Conservation (phyloP, 2,888 invertebrate species). For the Drosophila acutilabella region DNA sequence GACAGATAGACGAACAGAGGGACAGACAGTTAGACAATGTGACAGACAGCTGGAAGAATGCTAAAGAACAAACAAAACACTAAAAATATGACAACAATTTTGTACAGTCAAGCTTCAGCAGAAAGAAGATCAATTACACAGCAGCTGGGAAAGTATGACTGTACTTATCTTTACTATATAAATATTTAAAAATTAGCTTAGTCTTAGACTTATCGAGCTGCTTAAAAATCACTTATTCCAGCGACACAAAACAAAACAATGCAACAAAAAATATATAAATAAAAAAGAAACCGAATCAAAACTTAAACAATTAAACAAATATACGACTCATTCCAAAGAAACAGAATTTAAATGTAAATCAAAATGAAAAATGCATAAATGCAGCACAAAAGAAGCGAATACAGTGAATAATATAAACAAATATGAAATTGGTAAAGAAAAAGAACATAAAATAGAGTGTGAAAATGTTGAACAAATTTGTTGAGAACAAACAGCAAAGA, state of each 20-base stretch:
- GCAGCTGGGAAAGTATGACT: constrained; percentile 4
- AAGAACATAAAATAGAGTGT: constrained; percentile 29
- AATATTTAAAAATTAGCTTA: constrained; percentile 16
- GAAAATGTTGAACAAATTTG: constrained; percentile 47
- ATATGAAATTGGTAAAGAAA: constrained; percentile 45
- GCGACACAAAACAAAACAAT: constrained; percentile 20
- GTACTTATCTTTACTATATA: constrained; percentile 10
- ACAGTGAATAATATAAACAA: constrained; percentile 31
- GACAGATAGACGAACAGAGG: constrained; percentile 29
- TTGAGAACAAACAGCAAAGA: constrained; percentile 38
- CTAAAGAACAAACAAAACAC: constrained; percentile 55
- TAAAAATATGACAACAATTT: constrained; percentile 1
- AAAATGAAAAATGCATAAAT: constrained; percentile 13
- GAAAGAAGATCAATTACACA: neutral
- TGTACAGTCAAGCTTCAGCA: neutral
- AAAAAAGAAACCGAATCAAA: constrained; percentile 29
- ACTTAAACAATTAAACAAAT: constrained; percentile 54
- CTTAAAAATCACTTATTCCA: constrained; percentile 29
- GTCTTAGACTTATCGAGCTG: constrained; percentile 5
- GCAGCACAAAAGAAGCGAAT: constrained; percentile 7
- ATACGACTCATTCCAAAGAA: constrained; percentile 85
- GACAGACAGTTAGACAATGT: constrained; percentile 37
- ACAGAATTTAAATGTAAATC: constrained; percentile 74
- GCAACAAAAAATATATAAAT: neutral
- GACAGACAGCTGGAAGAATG: constrained; percentile 65